Percentiles rank a stretch among this genome's conserved stretches.
These are phyloP conservation scores for Buceros bicornis DNA, from an alignment of 2,797 vertebrate genomes.

Conservation along the genomic window DNA sequence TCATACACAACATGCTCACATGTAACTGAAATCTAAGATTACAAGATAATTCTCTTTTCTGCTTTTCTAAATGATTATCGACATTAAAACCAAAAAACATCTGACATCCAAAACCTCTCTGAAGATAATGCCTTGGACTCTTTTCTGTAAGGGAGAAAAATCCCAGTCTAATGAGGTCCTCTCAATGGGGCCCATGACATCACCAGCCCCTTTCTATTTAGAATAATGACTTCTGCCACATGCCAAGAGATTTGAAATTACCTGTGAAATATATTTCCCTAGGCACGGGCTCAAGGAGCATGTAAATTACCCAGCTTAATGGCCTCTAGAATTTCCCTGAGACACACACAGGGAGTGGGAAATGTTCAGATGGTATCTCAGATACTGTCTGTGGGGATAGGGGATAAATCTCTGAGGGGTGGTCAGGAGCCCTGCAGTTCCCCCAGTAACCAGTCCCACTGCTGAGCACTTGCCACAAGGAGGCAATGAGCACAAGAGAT, in stretches of 20 bases:
- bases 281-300: slow-evolving; percentile 74
- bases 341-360: neutral
- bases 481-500: neutral
- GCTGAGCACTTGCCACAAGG: neutral
- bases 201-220: slow-evolving; percentile 75
- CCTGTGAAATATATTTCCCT: slow-evolving; percentile 84
- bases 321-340: slow-evolving; percentile 71
- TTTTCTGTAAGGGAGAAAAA: slow-evolving; percentile 8
- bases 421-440: neutral
- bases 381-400: neutral
- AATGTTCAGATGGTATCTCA: slow-evolving; percentile 35
- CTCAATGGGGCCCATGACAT: slow-evolving; percentile 42
- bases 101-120: neutral
- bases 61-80: neutral
- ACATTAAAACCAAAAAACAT: neutral
- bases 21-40: neutral
- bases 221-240: slow-evolving; percentile 81
- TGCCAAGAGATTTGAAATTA: slow-evolving; percentile 81
- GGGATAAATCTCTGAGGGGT: neutral
- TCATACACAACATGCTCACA: neutral
- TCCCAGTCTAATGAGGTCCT: slow-evolving; percentile 30
- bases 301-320: slow-evolving; percentile 81
- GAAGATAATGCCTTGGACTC: neutral
- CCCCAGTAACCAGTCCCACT: neutral
- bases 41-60: neutral